Evolutionary conservation across 2,113 vertebrate genomes (phyloP), one percentile per base, ranked within the genome.

Genomic region (Scatophagus argus): DNA sequence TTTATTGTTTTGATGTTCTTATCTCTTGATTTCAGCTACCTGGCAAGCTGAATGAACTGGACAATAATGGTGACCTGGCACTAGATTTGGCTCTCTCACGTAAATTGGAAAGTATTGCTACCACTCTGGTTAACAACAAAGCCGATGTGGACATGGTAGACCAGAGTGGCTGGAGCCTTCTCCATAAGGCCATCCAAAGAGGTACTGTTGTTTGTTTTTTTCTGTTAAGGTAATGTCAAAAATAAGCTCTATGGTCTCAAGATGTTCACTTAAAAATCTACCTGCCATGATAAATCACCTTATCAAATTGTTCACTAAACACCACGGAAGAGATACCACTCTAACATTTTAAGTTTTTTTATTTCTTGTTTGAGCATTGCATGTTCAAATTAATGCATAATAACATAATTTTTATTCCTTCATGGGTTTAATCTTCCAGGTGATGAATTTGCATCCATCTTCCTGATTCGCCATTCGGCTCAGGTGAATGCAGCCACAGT

Each of bases 181-280:
- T 99, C 61, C 98, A 99, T 81, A 99, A 98, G 94, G 98, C 97
- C 71, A 99, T 99, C 84, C 97, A 97, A 84, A 96, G 98, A 95
- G 98, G 98, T 99, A 3, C 3, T 17, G 0, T 5, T 68, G 16
- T 68, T 6, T 54, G 23, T 58, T 29, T 76, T 8, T 31, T 76
- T 8, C 23, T 58, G 21, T 16, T 6, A 3, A 43, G 32, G 31
- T 75, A 10, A 32, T 47, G 4, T 27, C 16, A 14, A 46, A 54
- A 55, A 34, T 32, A 32, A 25, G 4, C 17, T 2, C 23, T n/a
- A 2, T 2, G 23, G 10, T 60, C 5, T 32, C 54, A 6, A 6
- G 23, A 23, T 54, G 49, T 52, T 52, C 23, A 59, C 11, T 4
- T 58, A 11, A 16, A 47, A 29, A 39, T 58, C 4, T 31, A 58